phyloP scores from a whole-genome alignment of 1,140 invertebrate genomes.

The Drosophila ohnishii region DNA sequence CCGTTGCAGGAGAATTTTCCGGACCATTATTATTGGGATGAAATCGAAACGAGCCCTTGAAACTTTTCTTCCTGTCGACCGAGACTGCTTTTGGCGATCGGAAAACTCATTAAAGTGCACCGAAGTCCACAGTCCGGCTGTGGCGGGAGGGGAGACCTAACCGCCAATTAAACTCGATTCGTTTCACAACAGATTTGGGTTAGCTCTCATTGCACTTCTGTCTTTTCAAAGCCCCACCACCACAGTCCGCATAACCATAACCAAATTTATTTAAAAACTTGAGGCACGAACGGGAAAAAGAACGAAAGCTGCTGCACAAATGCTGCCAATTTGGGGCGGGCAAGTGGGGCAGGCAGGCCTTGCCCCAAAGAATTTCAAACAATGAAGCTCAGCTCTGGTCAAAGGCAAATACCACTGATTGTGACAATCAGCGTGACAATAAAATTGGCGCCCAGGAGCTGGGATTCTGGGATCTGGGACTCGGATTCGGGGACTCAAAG shows the following conservation, averaged over 20 bases:
- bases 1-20: background rate
- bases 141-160: slow-evolving; percentile 12
- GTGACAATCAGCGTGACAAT: slow-evolving; percentile 77
- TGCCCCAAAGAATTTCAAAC: slow-evolving; percentile 50
- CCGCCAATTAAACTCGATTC: slow-evolving; percentile 64
- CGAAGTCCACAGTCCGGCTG: background rate
- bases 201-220: slow-evolving; percentile 29
- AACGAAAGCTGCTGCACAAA: slow-evolving; percentile 49
- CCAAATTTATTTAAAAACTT: slow-evolving; percentile 74
- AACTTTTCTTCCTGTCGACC: background rate
- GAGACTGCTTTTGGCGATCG: slow-evolving; percentile 9
- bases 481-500: slow-evolving; percentile 17
- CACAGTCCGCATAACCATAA: slow-evolving; percentile 41
- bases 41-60: slow-evolving; percentile 6
- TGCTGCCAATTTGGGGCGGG: slow-evolving; percentile 51
- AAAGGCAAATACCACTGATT: slow-evolving; percentile 79
- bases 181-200: slow-evolving; percentile 36
- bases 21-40: slow-evolving; percentile 1
- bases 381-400: slow-evolving; percentile 67
- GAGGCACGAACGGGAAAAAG: slow-evolving; percentile 8
- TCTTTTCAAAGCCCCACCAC: background rate
- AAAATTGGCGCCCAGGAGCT: slow-evolving; percentile 64
- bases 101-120: slow-evolving; percentile 43
- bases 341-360: slow-evolving; percentile 1
- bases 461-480: slow-evolving; percentile 2